These are phyloP conservation scores for Hydropotes inermis DNA, from an alignment of 2,113 vertebrate species.

Conservation along the genomic window DNA sequence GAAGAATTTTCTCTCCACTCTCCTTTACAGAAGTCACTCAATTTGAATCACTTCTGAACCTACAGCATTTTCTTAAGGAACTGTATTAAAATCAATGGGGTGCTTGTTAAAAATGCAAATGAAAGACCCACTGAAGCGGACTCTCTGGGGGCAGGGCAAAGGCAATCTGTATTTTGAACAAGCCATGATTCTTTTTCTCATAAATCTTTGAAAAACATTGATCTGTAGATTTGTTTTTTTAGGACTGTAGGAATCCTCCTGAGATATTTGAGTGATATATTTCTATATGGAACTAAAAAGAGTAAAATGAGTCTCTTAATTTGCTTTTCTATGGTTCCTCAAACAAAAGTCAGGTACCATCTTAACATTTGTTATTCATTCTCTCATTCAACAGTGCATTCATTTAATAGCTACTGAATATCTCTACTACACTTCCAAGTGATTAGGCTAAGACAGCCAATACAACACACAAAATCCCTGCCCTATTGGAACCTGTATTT, in stretches of 20 bases:
- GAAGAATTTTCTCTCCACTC: neutral
- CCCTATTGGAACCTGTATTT: neutral
- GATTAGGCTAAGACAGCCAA: neutral
- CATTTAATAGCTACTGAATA: neutral
- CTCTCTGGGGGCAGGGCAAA: neutral
- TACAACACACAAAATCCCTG: neutral
- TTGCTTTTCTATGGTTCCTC: neutral
- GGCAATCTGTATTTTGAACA: neutral
- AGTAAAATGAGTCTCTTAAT: neutral
- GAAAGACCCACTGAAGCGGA: neutral
- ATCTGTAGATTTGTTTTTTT: neutral
- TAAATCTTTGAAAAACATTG: neutral
- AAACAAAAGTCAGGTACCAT: neutral
- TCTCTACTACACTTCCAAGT: neutral
- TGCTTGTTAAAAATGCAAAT: conserved; percentile 32
- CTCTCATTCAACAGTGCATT: neutral
- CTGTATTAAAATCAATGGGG: neutral
- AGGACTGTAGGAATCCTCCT: neutral
- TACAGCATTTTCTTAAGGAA: neutral
- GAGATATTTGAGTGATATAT: neutral
- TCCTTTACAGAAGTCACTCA: neutral
- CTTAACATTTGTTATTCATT: neutral
- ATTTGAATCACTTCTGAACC: conserved; percentile 17
- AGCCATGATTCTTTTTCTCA: neutral
- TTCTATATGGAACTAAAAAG: neutral